Evolutionary conservation across 2,888 invertebrate species (phyloP), one percentile per base, ranked within the genome.

Genomic region (Pachliopta kotzebuea): DNA sequence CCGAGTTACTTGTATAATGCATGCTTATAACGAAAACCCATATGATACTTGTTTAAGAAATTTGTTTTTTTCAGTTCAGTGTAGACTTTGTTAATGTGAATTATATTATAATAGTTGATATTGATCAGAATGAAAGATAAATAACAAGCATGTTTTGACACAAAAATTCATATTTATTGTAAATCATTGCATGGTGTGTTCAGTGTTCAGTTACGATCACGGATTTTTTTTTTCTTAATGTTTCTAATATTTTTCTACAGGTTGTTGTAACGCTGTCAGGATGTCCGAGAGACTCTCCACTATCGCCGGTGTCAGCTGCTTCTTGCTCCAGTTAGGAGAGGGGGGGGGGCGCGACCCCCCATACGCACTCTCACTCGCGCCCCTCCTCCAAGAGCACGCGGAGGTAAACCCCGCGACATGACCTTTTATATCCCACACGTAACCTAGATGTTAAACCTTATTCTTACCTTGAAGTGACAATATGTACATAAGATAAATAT

Each of bases 301-400:
- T 96, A 90, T 97, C 96, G 80, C 97, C 97, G 75, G 93, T 96
- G 87, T 96, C 96, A 84, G 97, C 97, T 78, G 97, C 97, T 69
- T 97, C 97, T 78, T 97, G 97, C 82, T 96, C 96, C 94, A 97
- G 97, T 96, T 97, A 97, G 96, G 92, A 91, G 77, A 78, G 92
- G 90, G 88, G 88, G 92, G 92, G 92, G 92, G 92, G 83, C 85
- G 90, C 90, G 88, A 90, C 91, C 91, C 92, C 92, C 88, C 91
- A 86, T 78, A 87, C 90, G 65, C 87, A 85, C 76, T 86, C 88
- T 66, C 90, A 90, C 81, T 92, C 92, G 85, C 92, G 91, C 82
- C 89, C 90, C 86, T 90, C 91, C 84, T 91, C 91, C 81, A 91
- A 92, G 79, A 89, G 88, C 80, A 88, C 89, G 75, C 84, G 92